Evolutionary conservation across 2,888 invertebrate genomes (phyloP), one percentile per base, ranked within the genome.

Genomic region (Metacarcinus magister): DNA sequence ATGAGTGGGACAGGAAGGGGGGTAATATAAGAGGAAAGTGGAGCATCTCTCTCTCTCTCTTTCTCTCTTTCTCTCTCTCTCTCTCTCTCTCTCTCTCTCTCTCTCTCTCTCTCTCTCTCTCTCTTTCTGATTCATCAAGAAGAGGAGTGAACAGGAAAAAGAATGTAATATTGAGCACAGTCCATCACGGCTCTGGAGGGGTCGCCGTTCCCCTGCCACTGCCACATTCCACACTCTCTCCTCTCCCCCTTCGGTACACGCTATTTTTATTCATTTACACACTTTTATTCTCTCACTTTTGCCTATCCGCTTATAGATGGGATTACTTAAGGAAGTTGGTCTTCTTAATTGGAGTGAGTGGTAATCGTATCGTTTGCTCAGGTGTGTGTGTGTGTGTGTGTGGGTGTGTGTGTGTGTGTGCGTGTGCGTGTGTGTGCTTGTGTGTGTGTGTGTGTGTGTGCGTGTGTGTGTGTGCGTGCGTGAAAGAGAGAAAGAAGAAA

Each of bases 81-180:
- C 39, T 67, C 67, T 67, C 67, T 67, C 67, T 67, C 67, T 67
- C 67, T 67, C 67, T 67, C 67, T 67, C 67, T 67, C 93, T 28
- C 93, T 39, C 32, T 39, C 93, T 44, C 67, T 67, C 67, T 67
- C 67, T 67, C 67, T 67, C 67, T 67, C 67, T 67, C 67, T 23
- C 67, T 19, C 67, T 60, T n/a, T 93, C 60, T 93, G 89, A 95
- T 95, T 93, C 95, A 95, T 95, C 95, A 95, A 89, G 89, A n/a
- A 32, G 93, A 95, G 93, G 91, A 93, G 60, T 32, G 93, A 67
- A 32, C 39, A 54, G 91, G 92, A 95, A 95, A 95, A 95, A 95
- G 93, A 93, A 95, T 95, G 95, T 95, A 95, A 95, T 95, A 95
- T 95, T 67, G 60, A 93, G 82, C 92, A 67, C 60, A 92, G 92